Base-by-base conservation (phyloP, 2,888 invertebrate genomes). In the Pandemis heparana region DNA sequence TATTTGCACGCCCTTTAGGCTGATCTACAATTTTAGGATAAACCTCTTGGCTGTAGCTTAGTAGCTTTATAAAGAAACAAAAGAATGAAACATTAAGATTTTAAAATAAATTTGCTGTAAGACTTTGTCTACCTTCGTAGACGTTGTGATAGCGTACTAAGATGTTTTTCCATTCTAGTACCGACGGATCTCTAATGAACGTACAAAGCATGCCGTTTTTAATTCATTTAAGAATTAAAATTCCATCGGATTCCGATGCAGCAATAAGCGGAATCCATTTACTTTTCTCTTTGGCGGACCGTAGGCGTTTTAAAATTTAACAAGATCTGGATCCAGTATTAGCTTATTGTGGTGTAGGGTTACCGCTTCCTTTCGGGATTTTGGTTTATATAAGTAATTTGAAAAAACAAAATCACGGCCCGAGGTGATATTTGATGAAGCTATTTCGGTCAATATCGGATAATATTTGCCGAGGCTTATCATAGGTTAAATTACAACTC, bases 231-330 rank as follows among this genome's bases (percentile, higher is more conserved):
- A 10, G 51, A 68, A 5, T 63, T 72, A 32, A 65, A 65, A 72
- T 48, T 72, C 53, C 67, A 62, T 72, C 56, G 56, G 38, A 72
- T 68, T 68, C 62, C 56, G 46, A 68, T 72, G 72, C 67, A 68
- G 38, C 56, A 62, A 14, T 72, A 56, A 62, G 67, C 62, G 72
- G 67, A 63, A 72, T 62, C 72, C 67, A 68, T 68, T 68, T 72
- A 67, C 41, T 71, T 72, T 62, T 68, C 62, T 67, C 46, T 56
- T 61, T 63, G 46, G 43, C 66, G 56, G 51, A 71, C 51, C 67
- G 72, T 56, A 56, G 67, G 67, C 51, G 53, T 68, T 72, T 68
- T 43, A 67, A 67, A 59, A 39, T 56, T 68, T 56, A 71, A 68
- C 62, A 46, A 56, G 62, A 63, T 38, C 23, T 4, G 4, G 23